Evolutionary conservation across 2,797 vertebrate genomes (phyloP), one percentile per base, ranked within the genome.

Genomic region (Hapalemur alaotrensis): DNA sequence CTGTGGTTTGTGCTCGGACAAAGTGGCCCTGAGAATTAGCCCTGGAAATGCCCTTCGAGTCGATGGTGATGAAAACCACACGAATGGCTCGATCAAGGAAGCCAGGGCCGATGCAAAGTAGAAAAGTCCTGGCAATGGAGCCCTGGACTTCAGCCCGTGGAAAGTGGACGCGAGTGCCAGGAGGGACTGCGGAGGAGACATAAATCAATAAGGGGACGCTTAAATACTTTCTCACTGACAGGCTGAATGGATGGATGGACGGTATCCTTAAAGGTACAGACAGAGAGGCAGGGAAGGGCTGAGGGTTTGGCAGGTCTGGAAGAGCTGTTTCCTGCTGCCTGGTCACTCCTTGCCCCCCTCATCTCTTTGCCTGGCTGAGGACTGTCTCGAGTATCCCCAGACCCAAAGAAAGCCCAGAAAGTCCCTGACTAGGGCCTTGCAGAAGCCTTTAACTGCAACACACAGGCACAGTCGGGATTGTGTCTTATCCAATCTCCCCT

Each of bases 381-480:
- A 84, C 41, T 69, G 14, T 50, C 59, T 84, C 22, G 14, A 69
- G 17, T 57, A 4, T 69, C 70, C 41, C 50, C 28, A 81, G 57
- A 65, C 14, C 41, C 14, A 17, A 28, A 7, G 4, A 59, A 93
- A 79, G 5, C 54, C 69, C 35, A 38, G 28, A 3, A 2, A 17
- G 50, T 35, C 69, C 30, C 50, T 22, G 23, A 57, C 3, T 10
- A 57, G 30, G 6, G 5, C 4, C 50, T 54, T 13, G 15, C 20
- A 4, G 57, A 28, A 75, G 25, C 32, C 32, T 76, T 76, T 23
- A 25, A 35, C 50, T 5, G 13, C 23, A 79, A 35, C 1, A 1
- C 20, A 22, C 0, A 0, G 4, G 12, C 11, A 5, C n/a, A 50
- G 32, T 1, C 17, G 41, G 13, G 43, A 30, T 3, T 57, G 30